Evolutionary conservation across 2,888 invertebrate genomes (phyloP), one percentile per base, ranked within the genome.

Genomic region (Lissocephala sabroskyi): DNA sequence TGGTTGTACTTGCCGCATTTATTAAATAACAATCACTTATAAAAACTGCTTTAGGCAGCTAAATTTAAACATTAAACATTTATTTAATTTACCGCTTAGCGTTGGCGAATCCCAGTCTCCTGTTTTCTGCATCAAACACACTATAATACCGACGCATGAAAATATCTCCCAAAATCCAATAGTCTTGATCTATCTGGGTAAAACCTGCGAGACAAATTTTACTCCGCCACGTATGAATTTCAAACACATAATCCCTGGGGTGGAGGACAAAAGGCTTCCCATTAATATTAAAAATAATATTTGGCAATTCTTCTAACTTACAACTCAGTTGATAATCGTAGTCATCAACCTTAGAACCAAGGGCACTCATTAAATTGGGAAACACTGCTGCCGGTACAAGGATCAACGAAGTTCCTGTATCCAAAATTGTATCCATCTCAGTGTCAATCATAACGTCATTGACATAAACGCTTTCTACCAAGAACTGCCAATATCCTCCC

Each of bases 161-260:
- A 0, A 61, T n/a, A 33, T 74, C 55, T 2, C 68, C 68, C 11
- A 68, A 39, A 7, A 70, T 57, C 75, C 66, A 75, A 14, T 64
- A 52, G 10, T 33, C 19, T n/a, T 13, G 17, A 1, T 13, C 5
- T 7, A 61, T 35, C 2, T 75, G 53, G 10, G 49, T 37, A 35
- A 66, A 54, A n/a, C 42, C 56, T 29, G 39, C 30, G 1, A 23
- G 9, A 33, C 75, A 68, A 3, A 52, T 17, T 2, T 18, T 41
- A 16, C 29, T 13, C 1, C 14, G 18, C 3, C 17, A 1, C 3
- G 16, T 2, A 1, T 19, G 18, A 0, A 56, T 3, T 9, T 44
- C 13, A 1, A 66, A 9, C 9, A 70, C 18, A 39, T 70, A 74
- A 23, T 63, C 43, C 1, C 6, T 1, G 1, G 66, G 41, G 3